Evolutionary conservation across 2,113 vertebrate species (phyloP), one percentile per base, ranked within the genome.

Genomic region (Carassius gibelio): DNA sequence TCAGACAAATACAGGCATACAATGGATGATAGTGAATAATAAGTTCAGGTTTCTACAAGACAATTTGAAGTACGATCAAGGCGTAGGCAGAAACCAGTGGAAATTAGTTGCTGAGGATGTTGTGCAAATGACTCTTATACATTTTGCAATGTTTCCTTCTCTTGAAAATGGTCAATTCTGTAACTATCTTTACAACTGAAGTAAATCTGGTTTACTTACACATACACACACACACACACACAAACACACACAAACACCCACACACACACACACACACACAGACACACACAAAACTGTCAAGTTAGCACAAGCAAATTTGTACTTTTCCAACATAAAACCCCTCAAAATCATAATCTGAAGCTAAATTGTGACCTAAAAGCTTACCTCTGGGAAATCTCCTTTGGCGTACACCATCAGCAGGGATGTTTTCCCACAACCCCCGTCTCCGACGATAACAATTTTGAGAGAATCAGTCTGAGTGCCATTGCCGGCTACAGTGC

Each of bases 371-470:
- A n/a, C n/a, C 36, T 21, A 34, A 77, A 77, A 57, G 23, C 96
- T 96, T 93, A 99, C 98, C 97, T 99, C 97, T 23, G 98, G 97
- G 91, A 99, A 99, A 87, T 96, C 84, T 48, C 97, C 97, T 91
- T 96, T 95, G 57, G 97, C 96, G 88, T 97, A 98, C 42, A 99
- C 97, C 96, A 98, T 96, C 34, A 99, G 93, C 82, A 99, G 93
- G 21, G 97, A 99, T 0, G 97, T 99, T 92, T 99, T 99, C 71
- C 98, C 98, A 86, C 98, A 99, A 90, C 97, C 97, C 61, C 98
- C 98, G 86, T 99, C 98, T 30, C 97, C 98, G 79, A 99, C 97
- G 52, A 99, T 94, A 86, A 98, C 98, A 23, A 97, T 94, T 88
- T 99, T 99, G 59, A 98, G 93, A 87, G 96, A 94, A 36, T 93